Base-by-base conservation (phyloP, 1,140 invertebrate genomes). In the Drosophila leontia region DNA sequence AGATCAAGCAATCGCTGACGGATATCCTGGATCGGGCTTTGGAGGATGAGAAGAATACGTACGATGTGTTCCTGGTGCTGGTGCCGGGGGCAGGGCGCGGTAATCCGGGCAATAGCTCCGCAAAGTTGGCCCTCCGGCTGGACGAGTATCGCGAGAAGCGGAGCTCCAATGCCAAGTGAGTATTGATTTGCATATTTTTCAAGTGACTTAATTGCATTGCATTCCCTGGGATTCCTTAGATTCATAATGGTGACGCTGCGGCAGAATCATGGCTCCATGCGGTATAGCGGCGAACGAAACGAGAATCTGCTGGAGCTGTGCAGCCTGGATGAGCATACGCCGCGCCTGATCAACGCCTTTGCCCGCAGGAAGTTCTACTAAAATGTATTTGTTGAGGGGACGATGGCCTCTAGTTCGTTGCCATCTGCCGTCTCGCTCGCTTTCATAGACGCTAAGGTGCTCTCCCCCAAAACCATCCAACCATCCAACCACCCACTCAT, bases 251-350 rank as follows among this genome's bases (percentile, higher is more conserved):
- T 92, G 8, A 82, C 87, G 15, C 67, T 92, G 68, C 68, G 77
- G 2, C 76, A 75, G 17, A 47, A 57, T 34, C 75, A 79, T 17
- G 57, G 47, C 7, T 92, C 88, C 48, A 92, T 92, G 91, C 13
- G 3, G 3, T 92, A 92, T 47, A 78, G 75, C 7, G 42, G n/a
- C 3, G 35, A 17, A 19, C 65, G 63, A 1, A 81, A 78, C 11
- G 88, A 92, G 60, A 79, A 92, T 55, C 80, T 92, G 42, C 68
- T 92, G 57, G 91, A 92, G 69, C 34, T 92, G 61, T 92, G 91
- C 65, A 83, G 91, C 56, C 45, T 92, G 51, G 77, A 77, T 15
- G 75, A 91, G 44, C 58, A 88, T 17, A 91, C 90, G 35, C 61
- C 90, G 4, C 56, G 60, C 9, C n/a, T 92, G n/a, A 91, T 92